Conservation (phyloP, 2,888 invertebrate genomes). For the Epistrophe grossulariae region DNA sequence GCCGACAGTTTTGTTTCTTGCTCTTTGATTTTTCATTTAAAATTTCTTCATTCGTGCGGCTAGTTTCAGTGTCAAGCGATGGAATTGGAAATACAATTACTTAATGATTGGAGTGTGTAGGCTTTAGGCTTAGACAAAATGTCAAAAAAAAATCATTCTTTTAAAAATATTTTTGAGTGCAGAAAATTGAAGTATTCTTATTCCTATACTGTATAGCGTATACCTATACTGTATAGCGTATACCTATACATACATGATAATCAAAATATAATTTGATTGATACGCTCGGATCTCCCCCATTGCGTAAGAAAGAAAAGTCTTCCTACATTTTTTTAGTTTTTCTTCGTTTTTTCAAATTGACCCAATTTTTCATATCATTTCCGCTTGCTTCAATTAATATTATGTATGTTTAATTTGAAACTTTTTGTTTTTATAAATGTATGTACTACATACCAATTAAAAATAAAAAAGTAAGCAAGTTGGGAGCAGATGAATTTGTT, state of each 20-base stretch:
- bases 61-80: not conserved
- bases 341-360: conserved; percentile 4
- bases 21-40: conserved; percentile 15
- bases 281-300: conserved; percentile 10
- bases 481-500: too few relatives aligned
- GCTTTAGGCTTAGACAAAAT: not conserved
- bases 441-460: too few relatives aligned
- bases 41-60: not conserved
- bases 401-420: not conserved
- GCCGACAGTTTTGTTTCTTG: not conserved
- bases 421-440: too few relatives aligned
- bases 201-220: not conserved
- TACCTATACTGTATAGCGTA: too few relatives aligned
- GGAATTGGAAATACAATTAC: not conserved
- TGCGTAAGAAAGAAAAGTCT: conserved; percentile 9
- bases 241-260: not conserved
- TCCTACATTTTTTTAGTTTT: not conserved
- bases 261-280: conserved; percentile 25
- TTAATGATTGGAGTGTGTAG: not conserved
- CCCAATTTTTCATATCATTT: conserved; percentile 16
- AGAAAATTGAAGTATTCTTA: conserved; percentile 13
- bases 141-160: not conserved
- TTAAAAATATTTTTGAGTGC: conserved; percentile 16
- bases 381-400: conserved; percentile 7
- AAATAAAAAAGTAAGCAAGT: too few relatives aligned